phyloP scores from a whole-genome alignment of 1,140 invertebrate genomes.

The Grapholita molesta region DNA sequence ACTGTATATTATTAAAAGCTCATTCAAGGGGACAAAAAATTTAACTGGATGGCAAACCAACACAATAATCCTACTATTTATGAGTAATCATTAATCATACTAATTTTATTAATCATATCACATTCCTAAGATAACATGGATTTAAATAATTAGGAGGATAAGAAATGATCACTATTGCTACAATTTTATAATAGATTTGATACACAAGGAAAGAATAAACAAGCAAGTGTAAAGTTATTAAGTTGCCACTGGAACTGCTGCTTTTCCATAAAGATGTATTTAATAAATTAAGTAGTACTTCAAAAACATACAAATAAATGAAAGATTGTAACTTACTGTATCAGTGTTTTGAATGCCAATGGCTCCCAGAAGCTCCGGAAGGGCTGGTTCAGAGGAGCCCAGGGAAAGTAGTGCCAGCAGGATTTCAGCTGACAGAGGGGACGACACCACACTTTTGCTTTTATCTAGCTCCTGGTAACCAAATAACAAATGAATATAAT shows the following conservation, averaged over 20 bases:
- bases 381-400: slow-evolving; percentile 49
- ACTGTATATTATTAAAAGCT: no score
- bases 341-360: slow-evolving; percentile 57
- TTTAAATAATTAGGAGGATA: slow-evolving; percentile 2
- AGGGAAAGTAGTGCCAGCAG: slow-evolving; percentile 55
- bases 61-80: no score
- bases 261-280: no score
- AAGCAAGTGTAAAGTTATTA: no score
- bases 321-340: slow-evolving; percentile 40
- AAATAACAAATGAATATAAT: slow-evolving; percentile 15
- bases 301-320: background rate
- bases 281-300: no score
- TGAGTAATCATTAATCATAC: background rate
- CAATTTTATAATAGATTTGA: background rate
- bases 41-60: no score
- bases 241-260: no score
- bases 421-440: slow-evolving; percentile 65
- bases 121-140: background rate
- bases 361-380: slow-evolving; percentile 45
- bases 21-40: no score
- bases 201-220: slow-evolving; percentile 6
- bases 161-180: background rate
- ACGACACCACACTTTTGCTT: slow-evolving; percentile 56
- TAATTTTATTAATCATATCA: slow-evolving; percentile 4
- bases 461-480: slow-evolving; percentile 58